These are phyloP conservation scores for Palythoa caribaeorum DNA, from an alignment of 92 coral and sea anemone species.

Conservation along the genomic window DNA sequence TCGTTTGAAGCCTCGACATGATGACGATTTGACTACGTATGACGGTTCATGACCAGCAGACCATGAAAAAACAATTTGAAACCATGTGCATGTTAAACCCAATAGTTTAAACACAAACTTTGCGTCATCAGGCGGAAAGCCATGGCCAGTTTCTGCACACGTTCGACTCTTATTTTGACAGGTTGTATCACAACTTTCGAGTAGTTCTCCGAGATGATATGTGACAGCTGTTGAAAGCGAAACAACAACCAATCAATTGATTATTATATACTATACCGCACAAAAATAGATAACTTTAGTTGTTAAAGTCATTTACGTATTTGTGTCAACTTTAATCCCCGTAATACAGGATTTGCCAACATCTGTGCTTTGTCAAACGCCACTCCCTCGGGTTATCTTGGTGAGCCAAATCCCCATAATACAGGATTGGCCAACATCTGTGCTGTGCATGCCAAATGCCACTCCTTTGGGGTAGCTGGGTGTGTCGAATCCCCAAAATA, in stretches of 20 bases:
- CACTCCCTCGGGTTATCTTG: no score
- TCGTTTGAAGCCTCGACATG: slow-evolving; percentile 11
- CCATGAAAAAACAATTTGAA: not conserved
- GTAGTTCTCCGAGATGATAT: not conserved
- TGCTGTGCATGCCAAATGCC: no score
- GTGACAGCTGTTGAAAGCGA: slow-evolving; percentile 23
- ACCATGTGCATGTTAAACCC: not conserved
- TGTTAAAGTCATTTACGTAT: no score
- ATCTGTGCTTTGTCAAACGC: no score
- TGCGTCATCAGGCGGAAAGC: slow-evolving; percentile 29
- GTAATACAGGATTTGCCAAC: no score
- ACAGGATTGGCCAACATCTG: no score
- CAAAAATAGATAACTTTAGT: no score
- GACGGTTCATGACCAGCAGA: not conserved
- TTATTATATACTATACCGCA: no score
- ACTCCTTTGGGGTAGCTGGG: no score
- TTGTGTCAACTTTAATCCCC: no score
- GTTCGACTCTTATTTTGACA: slow-evolving; percentile 11
- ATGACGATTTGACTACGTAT: not conserved
- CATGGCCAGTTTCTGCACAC: slow-evolving; percentile 20
- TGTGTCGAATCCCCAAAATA: no score
- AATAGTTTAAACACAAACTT: slow-evolving; percentile 13
- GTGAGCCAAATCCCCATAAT: no score
- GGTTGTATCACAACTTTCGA: not conserved
- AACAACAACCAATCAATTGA: not conserved